Evolutionary conservation across 2,797 vertebrate genomes (phyloP).

Genomic region (Borostomias antarcticus): DNA sequence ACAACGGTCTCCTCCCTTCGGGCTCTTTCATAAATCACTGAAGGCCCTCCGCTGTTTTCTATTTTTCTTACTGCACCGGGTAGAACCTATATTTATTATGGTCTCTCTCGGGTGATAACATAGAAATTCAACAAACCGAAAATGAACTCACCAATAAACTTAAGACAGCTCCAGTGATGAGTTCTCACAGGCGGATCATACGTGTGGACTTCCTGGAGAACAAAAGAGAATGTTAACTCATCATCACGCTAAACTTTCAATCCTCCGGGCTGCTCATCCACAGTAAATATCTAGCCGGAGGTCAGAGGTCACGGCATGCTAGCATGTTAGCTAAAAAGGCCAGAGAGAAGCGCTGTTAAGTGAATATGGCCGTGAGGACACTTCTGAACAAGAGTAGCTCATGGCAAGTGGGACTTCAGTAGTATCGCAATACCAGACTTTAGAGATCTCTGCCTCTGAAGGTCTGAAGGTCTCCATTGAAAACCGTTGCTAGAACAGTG

Average conservation of each 20-base stretch:
- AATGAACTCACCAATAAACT: conserved; percentile 16
- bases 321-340: conserved; percentile 33
- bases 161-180: neutral
- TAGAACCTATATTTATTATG: conserved; percentile 14
- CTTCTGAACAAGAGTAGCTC: conserved; percentile 42
- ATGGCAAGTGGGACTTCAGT: conserved; percentile 16
- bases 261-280: neutral
- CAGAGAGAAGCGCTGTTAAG: conserved; percentile 12
- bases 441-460: no score
- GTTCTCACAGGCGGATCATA: neutral
- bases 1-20: neutral
- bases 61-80: conserved; percentile 1
- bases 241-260: conserved; percentile 38
- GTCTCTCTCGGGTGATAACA: conserved; percentile 15
- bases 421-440: no score
- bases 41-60: conserved; percentile 1
- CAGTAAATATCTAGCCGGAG: conserved; percentile 25
- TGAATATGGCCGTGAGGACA: conserved; percentile 38
- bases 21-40: conserved; percentile 1
- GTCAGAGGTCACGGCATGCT: conserved; percentile 42
- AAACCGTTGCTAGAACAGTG: no score
- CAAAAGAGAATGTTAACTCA: neutral
- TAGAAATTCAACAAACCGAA: conserved; percentile 11
- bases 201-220: neutral
- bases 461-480: no score